Conservation (phyloP, 2,888 invertebrate genomes). For the Odontocolon sp. region DNA sequence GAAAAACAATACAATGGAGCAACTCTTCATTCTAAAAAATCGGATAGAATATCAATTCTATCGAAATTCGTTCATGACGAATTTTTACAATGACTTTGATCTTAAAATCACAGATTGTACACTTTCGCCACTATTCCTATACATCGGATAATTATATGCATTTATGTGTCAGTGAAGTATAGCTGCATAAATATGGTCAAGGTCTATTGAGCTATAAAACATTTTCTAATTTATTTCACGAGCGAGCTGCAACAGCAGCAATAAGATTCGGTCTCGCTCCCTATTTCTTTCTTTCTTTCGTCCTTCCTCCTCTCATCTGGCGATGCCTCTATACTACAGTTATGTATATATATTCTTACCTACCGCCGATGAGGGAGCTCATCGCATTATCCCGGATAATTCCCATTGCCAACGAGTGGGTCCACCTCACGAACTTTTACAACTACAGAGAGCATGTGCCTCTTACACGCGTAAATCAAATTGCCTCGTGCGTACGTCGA, state of each 20-base stretch:
- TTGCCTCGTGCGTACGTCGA: conserved; percentile 59
- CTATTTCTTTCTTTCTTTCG: neutral
- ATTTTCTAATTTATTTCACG: conserved; percentile 56
- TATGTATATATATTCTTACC: conserved; percentile 46
- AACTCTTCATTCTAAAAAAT: no score
- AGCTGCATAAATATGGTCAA: conserved; percentile 33
- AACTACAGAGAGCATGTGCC: conserved; percentile 56
- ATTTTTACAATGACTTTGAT: no score
- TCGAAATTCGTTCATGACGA: no score
- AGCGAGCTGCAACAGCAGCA: conserved; percentile 35
- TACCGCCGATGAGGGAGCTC: conserved; percentile 64
- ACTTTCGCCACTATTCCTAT: conserved; percentile 6
- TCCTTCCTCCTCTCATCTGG: conserved; percentile 21
- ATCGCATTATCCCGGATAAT: conserved; percentile 63
- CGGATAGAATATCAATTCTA: no score
- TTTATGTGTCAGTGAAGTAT: conserved; percentile 21
- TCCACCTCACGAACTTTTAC: conserved; percentile 62
- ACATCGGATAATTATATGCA: conserved; percentile 1
- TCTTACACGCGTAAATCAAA: conserved; percentile 74
- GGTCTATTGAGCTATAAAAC: conserved; percentile 57
- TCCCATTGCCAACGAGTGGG: conserved; percentile 58
- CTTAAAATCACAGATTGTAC: no score
- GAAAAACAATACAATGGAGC: no score
- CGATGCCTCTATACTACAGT: neutral
- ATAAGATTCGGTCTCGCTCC: conserved; percentile 29